phyloP scores from a whole-genome alignment of 2,797 vertebrate genomes.

The Peromyscus attwateri region DNA sequence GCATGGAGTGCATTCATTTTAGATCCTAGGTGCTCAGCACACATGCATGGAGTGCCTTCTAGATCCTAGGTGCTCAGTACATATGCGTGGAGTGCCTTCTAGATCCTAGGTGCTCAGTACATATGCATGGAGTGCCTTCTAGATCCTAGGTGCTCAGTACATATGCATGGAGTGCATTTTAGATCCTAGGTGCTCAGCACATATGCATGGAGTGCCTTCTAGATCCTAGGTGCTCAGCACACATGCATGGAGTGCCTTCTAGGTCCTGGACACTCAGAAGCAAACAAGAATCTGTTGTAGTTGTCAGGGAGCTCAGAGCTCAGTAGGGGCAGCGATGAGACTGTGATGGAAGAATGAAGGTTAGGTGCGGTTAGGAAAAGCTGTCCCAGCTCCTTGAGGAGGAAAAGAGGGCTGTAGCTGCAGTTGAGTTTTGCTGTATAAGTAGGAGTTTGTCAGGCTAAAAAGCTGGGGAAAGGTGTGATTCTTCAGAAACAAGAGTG shows the following conservation, averaged over 20 bases:
- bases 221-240: background rate
- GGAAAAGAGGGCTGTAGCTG: background rate
- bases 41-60: background rate
- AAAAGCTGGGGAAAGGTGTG: background rate
- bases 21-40: background rate
- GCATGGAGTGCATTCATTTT: background rate
- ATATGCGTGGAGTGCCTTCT: background rate
- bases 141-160: background rate
- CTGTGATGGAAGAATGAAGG: background rate
- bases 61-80: background rate
- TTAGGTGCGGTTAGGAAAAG: background rate
- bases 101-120: background rate
- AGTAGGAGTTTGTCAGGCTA: constrained; percentile 32
- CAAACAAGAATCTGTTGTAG: background rate
- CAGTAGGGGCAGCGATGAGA: background rate
- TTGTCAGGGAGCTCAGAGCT: background rate
- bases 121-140: background rate
- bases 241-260: background rate
- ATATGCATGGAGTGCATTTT: background rate
- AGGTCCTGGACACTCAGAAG: background rate
- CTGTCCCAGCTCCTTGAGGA: background rate
- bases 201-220: background rate
- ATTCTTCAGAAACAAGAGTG: constrained; percentile 13
- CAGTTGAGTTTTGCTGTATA: constrained; percentile 11
- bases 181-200: too few relatives aligned